These are phyloP conservation scores for Empidonax alnorum DNA, from an alignment of 2,113 vertebrate genomes.

Conservation along the genomic window DNA sequence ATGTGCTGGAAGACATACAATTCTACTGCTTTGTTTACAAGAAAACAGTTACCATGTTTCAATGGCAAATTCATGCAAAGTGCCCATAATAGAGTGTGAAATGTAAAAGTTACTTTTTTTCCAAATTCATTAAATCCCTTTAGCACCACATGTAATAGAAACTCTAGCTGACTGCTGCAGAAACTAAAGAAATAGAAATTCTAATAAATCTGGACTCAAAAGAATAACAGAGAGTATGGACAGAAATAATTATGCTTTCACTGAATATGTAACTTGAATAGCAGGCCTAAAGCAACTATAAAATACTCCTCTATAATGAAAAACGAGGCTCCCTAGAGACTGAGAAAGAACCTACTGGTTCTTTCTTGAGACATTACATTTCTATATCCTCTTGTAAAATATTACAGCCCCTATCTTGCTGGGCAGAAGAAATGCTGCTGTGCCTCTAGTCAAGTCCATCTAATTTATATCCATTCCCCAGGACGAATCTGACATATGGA, in stretches of 20 bases:
- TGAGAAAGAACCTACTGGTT: background rate
- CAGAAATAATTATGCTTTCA: background rate
- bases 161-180: background rate
- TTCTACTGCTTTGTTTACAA: background rate
- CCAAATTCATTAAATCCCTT: background rate
- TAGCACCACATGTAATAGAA: background rate
- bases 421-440: background rate
- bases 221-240: background rate
- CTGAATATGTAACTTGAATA: background rate
- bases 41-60: background rate
- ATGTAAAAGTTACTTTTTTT: background rate
- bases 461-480: background rate
- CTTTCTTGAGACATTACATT: background rate
- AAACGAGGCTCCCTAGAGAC: background rate
- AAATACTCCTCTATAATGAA: background rate
- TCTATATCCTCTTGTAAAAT: background rate
- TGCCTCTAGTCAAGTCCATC: background rate
- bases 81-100: background rate
- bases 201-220: background rate
- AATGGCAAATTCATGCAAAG: background rate
- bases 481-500: background rate
- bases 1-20: background rate
- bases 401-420: background rate
- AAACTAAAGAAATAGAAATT: slow-evolving; percentile 11
- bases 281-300: background rate